phyloP scores from a whole-genome alignment of 2,888 invertebrate species.

The Ommatoiulus sabulosus region DNA sequence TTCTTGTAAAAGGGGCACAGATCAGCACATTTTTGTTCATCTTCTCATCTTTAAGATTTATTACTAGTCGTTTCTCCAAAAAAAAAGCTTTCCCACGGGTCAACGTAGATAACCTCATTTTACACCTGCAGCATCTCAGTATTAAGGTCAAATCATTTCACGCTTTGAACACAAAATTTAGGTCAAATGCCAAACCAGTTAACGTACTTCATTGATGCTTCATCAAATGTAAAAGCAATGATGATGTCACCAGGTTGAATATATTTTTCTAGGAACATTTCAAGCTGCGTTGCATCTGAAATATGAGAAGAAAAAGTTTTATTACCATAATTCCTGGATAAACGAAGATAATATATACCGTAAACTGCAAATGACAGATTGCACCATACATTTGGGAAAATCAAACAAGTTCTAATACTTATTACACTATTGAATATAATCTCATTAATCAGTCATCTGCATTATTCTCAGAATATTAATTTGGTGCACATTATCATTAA shows the following conservation, averaged over 20 bases:
- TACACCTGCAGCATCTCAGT: neutral
- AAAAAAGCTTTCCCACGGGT: neutral
- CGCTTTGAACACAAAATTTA: slow-evolving; percentile 51
- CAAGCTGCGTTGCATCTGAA: slow-evolving; percentile 68
- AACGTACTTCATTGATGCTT: slow-evolving; percentile 70
- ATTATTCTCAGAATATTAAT: neutral
- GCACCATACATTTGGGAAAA: neutral
- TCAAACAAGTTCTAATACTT: too few relatives aligned
- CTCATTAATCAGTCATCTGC: neutral
- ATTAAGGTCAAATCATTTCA: neutral
- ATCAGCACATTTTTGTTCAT: too few relatives aligned
- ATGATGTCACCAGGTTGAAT: slow-evolving; percentile 69
- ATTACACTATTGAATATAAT: too few relatives aligned
- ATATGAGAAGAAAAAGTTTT: neutral
- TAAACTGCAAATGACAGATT: slow-evolving; percentile 17
- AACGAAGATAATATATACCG: neutral
- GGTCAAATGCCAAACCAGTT: neutral
- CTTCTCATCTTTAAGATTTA: neutral
- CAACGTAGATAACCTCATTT: neutral
- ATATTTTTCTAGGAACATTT: slow-evolving; percentile 67
- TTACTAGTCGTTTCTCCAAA: neutral
- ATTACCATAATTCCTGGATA: neutral
- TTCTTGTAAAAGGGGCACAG: too few relatives aligned
- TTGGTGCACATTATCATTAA: neutral
- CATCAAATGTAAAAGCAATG: slow-evolving; percentile 71